phyloP scores from a whole-genome alignment of 1,140 invertebrate species.

The Bilobella aurantiaca region DNA sequence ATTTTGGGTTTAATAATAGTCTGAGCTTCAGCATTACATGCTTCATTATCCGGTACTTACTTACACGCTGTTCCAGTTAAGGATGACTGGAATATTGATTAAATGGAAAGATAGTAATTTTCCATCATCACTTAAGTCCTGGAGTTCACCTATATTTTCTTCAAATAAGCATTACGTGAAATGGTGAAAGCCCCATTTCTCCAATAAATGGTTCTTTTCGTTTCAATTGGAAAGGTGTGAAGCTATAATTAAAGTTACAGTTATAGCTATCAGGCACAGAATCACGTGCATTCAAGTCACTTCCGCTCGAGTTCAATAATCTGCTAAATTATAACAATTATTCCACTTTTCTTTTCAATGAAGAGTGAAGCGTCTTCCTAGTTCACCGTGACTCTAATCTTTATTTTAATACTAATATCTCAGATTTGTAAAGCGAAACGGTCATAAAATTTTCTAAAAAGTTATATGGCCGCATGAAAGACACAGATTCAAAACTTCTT shows the following conservation, averaged over 20 bases:
- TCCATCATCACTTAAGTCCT: not conserved
- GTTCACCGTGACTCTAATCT: not conserved
- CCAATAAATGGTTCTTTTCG: not conserved
- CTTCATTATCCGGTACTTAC: not conserved
- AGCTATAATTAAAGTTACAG: not conserved
- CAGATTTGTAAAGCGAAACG: not conserved
- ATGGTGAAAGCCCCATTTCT: not conserved
- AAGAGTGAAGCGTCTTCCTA: not conserved
- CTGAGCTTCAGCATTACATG: not conserved
- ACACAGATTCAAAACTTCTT: not conserved
- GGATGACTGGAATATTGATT: not conserved
- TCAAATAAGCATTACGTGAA: too few relatives aligned
- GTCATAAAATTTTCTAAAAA: not conserved
- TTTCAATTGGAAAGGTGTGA: not conserved
- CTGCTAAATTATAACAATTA: not conserved
- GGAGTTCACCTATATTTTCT: not conserved
- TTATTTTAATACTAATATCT: not conserved
- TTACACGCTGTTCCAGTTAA: not conserved
- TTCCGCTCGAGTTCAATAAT: not conserved
- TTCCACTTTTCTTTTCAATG: not conserved
- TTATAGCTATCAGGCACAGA: too few relatives aligned
- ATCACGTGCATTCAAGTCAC: not conserved
- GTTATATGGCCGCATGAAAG: not conserved
- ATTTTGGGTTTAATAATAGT: not conserved
- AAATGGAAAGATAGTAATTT: not conserved